Conservation (phyloP, 2,888 invertebrate species). For the Temnothorax unifasciatus region DNA sequence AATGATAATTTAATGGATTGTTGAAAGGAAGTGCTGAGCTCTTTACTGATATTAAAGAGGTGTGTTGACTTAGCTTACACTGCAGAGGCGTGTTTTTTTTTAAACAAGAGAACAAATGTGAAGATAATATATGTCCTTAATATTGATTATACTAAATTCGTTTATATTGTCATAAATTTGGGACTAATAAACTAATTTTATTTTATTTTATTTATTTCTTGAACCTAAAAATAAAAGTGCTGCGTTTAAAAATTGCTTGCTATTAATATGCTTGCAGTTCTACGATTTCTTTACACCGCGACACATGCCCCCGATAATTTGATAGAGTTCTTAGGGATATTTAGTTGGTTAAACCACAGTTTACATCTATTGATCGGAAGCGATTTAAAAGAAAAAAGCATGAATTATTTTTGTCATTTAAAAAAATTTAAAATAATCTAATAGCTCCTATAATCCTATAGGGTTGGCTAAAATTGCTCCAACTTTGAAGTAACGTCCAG, state of each 20-base stretch:
- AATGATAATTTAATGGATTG: constrained; percentile 31
- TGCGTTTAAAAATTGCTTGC: background rate
- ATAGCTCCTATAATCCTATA: background rate
- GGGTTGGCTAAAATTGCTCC: background rate
- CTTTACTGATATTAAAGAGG: background rate
- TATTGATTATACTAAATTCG: background rate
- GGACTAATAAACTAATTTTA: background rate
- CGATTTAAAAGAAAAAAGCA: background rate
- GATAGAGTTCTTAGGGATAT: background rate
- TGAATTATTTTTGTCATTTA: background rate
- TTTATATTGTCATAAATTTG: background rate
- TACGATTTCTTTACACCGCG: background rate
- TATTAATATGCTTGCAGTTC: background rate
- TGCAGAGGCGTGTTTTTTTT: background rate
- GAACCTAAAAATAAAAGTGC: background rate
- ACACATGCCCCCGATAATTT: constrained; percentile 6
- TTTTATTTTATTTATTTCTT: background rate
- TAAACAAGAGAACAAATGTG: background rate
- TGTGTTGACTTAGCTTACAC: constrained; percentile 2
- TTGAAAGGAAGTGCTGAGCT: constrained; percentile 7
- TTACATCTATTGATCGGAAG: background rate
- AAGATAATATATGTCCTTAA: background rate
- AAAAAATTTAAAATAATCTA: constrained; percentile 11
- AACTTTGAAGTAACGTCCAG: background rate
- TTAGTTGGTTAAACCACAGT: background rate